Base-by-base conservation (phyloP, 2,113 vertebrate genomes). In the Pithys albifrons region DNA sequence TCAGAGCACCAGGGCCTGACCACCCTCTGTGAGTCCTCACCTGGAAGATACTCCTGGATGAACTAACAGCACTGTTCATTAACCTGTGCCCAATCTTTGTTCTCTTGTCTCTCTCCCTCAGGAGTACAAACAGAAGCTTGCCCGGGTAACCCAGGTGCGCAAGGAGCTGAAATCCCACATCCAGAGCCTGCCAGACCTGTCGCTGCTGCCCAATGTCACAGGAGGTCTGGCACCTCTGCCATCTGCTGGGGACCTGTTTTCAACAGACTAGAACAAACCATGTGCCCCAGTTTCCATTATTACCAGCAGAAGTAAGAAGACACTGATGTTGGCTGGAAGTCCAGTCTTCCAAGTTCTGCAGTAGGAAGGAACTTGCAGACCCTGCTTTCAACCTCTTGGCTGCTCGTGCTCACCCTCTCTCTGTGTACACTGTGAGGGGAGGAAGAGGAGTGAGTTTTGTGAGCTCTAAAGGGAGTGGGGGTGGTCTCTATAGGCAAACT, bases 121-220 rank as follows among this genome's bases (percentile, higher is more conserved):
- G 99, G 99, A 99, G 61, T 99, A 99, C 58, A 99, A 99, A 90
- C 99, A 99, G 98, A 99, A 99, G 97, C 98, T 99, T 29, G 99
- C 99, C 12, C 98, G 99, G 49, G 99, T 99, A 62, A 99, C 99
- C 75, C 99, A 99, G 85, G 99, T 99, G 82, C 99, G 99, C 93
- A 99, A 99, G 97, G 99, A 99, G 97, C 98, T 99, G 37, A 99
- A 99, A 93, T 99, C 99, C 33, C 99, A 99, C 97, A 99, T 99
- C 98, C 99, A 99, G 98, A 99, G 99, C 97, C 98, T 99, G 64
- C 99, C 99, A 3, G 99, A 99, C 93, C 99, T 99, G 45, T 99
- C 99, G 0, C 98, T 99, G 86, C 98, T 99, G 84, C 99, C 99
- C 95, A 99, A 99, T 3, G 99, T 99, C 64, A 99, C 99, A 0